Evolutionary conservation across 2,113 vertebrate species (phyloP).

Genomic region (Ursus arctos): DNA sequence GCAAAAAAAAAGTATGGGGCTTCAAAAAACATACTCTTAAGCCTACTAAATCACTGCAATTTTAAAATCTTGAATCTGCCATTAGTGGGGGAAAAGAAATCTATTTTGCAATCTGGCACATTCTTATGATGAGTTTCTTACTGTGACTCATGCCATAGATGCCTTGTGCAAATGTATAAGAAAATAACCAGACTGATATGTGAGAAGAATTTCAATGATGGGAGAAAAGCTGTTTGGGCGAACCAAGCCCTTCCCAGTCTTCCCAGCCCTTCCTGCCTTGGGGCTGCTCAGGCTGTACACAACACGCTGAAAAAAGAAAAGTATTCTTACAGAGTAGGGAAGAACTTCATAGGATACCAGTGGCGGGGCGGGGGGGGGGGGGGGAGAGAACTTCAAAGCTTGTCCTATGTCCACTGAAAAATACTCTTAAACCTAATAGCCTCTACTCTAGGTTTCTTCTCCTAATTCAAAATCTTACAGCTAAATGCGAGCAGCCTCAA

Average conservation of each 20-base stretch:
- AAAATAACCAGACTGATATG: conserved; percentile 46
- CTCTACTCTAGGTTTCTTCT: neutral
- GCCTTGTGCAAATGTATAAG: conserved; percentile 31
- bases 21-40: conserved; percentile 47
- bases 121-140: conserved; percentile 54
- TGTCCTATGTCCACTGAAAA: neutral
- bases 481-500: neutral
- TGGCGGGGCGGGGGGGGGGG: neutral
- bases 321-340: neutral
- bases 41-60: conserved; percentile 36
- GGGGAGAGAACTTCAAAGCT: neutral
- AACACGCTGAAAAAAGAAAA: neutral
- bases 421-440: neutral
- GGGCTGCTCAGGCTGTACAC: neutral
- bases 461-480: neutral
- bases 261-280: neutral
- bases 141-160: conserved; percentile 58
- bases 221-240: neutral
- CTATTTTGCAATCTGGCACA: conserved; percentile 56
- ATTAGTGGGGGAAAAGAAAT: neutral
- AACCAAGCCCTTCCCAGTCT: neutral
- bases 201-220: conserved; percentile 42
- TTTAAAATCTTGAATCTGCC: conserved; percentile 61
- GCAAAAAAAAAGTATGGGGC: neutral
- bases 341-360: neutral